Percentiles rank a stretch among this genome's conserved stretches.
Conservation (phyloP, 2,888 invertebrate genomes). For the Plebejus argus region DNA sequence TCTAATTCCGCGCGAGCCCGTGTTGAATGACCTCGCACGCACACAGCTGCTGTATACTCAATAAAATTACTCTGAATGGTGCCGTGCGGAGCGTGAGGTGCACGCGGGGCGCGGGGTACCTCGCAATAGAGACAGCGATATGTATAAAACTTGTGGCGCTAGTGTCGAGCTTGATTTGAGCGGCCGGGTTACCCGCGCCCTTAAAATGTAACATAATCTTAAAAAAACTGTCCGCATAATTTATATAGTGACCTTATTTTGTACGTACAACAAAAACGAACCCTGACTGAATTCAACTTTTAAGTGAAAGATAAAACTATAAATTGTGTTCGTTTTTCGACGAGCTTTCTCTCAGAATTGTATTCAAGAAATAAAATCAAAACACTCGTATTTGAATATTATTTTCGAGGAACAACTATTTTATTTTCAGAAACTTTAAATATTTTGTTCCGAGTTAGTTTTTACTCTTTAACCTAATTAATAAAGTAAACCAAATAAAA, state of each 20-base stretch:
- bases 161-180: too few species aligned
- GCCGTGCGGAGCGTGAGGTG: too few species aligned
- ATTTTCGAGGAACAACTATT: neutral
- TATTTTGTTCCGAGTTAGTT: neutral
- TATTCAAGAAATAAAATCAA: slow-evolving; percentile 2
- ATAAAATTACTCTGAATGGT: too few species aligned
- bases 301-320: slow-evolving; percentile 21
- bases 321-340: slow-evolving; percentile 18
- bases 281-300: slow-evolving; percentile 12
- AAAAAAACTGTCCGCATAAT: neutral
- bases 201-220: neutral
- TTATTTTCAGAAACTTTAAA: neutral
- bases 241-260: neutral
- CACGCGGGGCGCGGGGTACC: too few species aligned
- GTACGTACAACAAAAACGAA: slow-evolving; percentile 3
- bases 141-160: too few species aligned
- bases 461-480: neutral
- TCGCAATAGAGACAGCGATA: too few species aligned
- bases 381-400: slow-evolving; percentile 18
- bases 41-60: too few species aligned
- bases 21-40: too few species aligned
- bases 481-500: too few species aligned
- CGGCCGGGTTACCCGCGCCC: too few species aligned
- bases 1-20: too few species aligned
- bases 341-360: slow-evolving; percentile 10